Conservation (phyloP, 2,888 invertebrate species). For the Blera fallax region DNA sequence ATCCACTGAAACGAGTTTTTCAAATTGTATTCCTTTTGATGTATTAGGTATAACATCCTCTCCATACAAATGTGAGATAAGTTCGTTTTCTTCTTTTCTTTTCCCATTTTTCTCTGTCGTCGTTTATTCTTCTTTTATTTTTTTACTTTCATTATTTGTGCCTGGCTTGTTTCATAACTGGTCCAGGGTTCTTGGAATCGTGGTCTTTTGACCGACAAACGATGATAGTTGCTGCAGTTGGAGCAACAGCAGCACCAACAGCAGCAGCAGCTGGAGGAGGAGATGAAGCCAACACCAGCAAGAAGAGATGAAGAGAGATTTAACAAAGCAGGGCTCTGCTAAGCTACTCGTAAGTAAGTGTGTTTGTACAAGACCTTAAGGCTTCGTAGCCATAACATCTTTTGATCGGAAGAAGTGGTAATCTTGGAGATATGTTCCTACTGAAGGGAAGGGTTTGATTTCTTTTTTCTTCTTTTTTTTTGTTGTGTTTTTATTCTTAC, state of each 20-base stretch:
- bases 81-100: conserved; percentile 48
- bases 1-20: conserved; percentile 52
- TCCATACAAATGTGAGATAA: conserved; percentile 49
- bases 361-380: conserved; percentile 56
- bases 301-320: conserved; percentile 35
- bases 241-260: conserved; percentile 46
- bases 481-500: conserved; percentile 11
- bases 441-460: background rate
- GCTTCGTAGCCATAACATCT: conserved; percentile 60
- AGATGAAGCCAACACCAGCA: conserved; percentile 57
- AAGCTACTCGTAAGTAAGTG: conserved; percentile 19
- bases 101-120: conserved; percentile 47
- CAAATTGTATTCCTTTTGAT: conserved; percentile 60
- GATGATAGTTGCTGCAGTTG: conserved; percentile 58
- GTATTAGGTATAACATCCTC: conserved; percentile 61
- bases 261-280: conserved; percentile 57
- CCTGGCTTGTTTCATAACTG: conserved; percentile 80
- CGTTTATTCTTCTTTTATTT: conserved; percentile 17
- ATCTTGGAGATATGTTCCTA: conserved; percentile 42
- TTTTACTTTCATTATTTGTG: conserved; percentile 50
- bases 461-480: conserved; percentile 8
- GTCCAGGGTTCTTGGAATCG: conserved; percentile 80
- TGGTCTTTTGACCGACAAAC: conserved; percentile 81
- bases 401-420: conserved; percentile 59
- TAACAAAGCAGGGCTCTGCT: conserved; percentile 45